Percentiles rank a stretch among this genome's conserved stretches.
Evolutionary conservation across 2,797 vertebrate species (phyloP).

Genomic region (Podarcis siculus): DNA sequence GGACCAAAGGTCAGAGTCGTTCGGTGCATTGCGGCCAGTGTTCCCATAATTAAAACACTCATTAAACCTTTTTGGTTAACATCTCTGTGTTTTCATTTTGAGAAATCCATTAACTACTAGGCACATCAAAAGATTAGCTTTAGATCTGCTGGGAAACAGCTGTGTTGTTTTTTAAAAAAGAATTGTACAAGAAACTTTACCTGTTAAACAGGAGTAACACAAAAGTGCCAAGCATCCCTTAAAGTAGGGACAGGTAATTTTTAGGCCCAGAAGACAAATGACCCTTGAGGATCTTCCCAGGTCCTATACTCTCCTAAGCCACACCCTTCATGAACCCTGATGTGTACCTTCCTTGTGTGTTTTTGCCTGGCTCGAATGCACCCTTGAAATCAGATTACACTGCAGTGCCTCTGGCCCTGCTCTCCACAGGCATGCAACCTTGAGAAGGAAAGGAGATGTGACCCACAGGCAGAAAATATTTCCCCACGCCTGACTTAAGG

Average conservation of each 20-base stretch:
- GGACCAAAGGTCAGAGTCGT: slow-evolving; percentile 39
- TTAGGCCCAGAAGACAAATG: no score
- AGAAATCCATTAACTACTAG: slow-evolving; percentile 52
- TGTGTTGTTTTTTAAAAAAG: background rate
- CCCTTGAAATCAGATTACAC: background rate
- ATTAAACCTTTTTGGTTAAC: slow-evolving; percentile 51
- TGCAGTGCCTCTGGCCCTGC: no score
- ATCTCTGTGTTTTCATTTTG: slow-evolving; percentile 51
- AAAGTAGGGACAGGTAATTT: no score
- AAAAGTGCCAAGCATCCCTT: background rate
- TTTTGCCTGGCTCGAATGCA: no score
- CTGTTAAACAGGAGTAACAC: background rate
- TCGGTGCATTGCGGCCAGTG: background rate
- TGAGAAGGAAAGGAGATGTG: background rate
- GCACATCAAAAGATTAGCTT: slow-evolving; percentile 45
- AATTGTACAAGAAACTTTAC: slow-evolving; percentile 12
- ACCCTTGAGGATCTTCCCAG: no score
- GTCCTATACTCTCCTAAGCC: no score
- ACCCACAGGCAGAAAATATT: background rate
- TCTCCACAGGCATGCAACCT: no score
- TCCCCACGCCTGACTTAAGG: background rate
- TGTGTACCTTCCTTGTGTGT: no score
- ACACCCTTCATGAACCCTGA: no score
- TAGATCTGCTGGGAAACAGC: slow-evolving; percentile 19
- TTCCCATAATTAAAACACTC: slow-evolving; percentile 50